Percentiles rank a stretch among this genome's conserved stretches.
Evolutionary conservation across 2,113 vertebrate genomes (phyloP).

Genomic region (Xiphophorus maculatus): DNA sequence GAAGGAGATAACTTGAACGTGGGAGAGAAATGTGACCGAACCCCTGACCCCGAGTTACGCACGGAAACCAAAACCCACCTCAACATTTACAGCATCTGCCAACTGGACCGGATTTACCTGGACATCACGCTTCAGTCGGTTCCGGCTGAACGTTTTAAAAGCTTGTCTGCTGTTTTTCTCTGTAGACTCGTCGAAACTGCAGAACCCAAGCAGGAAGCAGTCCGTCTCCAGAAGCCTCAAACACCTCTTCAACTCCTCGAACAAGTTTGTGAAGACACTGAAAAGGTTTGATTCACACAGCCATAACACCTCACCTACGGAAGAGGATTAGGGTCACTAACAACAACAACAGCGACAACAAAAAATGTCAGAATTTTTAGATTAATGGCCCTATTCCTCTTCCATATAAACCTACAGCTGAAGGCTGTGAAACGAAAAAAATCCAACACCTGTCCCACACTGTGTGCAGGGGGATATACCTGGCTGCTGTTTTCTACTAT

Average conservation of each 20-base stretch:
- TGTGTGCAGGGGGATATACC: slow-evolving; percentile 90
- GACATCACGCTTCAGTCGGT: background rate
- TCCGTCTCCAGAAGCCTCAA: slow-evolving; percentile 96
- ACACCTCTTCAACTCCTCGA: slow-evolving; percentile 97
- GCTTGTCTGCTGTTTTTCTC: background rate
- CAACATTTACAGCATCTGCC: no score
- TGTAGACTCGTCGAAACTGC: slow-evolving; percentile 89
- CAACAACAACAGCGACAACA: no score
- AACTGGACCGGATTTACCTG: background rate
- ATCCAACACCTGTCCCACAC: background rate
- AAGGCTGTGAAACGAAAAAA: background rate
- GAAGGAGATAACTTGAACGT: slow-evolving; percentile 28
- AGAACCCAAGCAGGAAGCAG: slow-evolving; percentile 93
- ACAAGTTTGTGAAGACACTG: slow-evolving; percentile 97
- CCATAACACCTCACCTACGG: no score
- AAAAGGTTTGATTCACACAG: slow-evolving; percentile 83
- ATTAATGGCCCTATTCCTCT: no score
- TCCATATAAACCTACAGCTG: background rate
- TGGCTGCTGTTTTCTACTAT: slow-evolving; percentile 94
- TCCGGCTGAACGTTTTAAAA: background rate
- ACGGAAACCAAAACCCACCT: background rate
- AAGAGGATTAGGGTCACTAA: no score
- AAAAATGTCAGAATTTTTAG: no score
- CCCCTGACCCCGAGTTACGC: slow-evolving; percentile 10
- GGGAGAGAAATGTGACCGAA: slow-evolving; percentile 28